Percentiles rank a stretch among this genome's conserved stretches.
Conservation (phyloP, 2,888 invertebrate species). For the Magallana nippona region DNA sequence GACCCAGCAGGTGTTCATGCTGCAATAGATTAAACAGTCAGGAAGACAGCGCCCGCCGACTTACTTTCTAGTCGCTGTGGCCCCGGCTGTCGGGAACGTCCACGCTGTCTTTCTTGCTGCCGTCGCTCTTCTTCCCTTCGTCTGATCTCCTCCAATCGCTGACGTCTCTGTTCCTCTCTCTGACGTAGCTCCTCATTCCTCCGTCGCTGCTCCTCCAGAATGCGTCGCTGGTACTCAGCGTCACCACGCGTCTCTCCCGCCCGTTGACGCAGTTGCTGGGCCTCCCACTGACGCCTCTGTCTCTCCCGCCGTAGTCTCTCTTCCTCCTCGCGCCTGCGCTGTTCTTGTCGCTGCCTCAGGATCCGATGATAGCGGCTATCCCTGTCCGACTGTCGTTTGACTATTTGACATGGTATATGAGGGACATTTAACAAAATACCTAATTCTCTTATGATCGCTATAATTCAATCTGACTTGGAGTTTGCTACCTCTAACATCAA, state of each 20-base stretch:
- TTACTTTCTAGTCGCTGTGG: constrained; percentile 42
- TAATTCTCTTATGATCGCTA: too few species aligned
- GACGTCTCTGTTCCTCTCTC: constrained; percentile 9
- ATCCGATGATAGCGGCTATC: constrained; percentile 38
- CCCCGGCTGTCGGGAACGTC: constrained; percentile 34
- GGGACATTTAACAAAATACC: background rate
- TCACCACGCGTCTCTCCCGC: background rate
- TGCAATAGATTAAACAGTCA: background rate
- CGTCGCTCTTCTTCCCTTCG: constrained; percentile 18
- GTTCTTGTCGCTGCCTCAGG: constrained; percentile 49
- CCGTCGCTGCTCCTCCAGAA: constrained; percentile 1
- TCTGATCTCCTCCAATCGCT: constrained; percentile 10
- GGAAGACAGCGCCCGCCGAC: background rate
- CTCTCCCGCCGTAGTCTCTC: constrained; percentile 28
- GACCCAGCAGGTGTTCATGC: background rate
- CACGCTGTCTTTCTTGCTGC: constrained; percentile 30
- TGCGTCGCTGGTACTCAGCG: background rate
- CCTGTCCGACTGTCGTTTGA: constrained; percentile 32
- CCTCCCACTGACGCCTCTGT: constrained; percentile 21
- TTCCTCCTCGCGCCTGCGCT: constrained; percentile 33
- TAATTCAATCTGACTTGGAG: too few species aligned
- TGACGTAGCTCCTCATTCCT: background rate
- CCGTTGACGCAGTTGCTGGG: constrained; percentile 8
- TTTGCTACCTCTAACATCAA: too few species aligned
- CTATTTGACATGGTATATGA: constrained; percentile 24